Percentiles rank a stretch among this genome's conserved stretches.
Evolutionary conservation across 30 jellyfish, hydroid and myxozoan species (phyloP).

Genomic region (Hydractinia echinata): DNA sequence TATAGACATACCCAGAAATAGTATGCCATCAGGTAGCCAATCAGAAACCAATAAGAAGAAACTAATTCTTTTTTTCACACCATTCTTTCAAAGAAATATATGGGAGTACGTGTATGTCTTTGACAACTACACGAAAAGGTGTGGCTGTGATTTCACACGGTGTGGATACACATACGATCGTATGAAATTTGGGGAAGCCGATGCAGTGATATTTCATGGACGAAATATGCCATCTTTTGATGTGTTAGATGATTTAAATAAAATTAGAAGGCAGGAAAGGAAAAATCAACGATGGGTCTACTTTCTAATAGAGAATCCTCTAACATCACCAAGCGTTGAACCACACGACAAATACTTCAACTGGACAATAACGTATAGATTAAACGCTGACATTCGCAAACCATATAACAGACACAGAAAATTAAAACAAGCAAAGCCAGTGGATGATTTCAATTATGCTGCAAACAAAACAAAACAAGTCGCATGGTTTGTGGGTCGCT

Average conservation of each 20-base stretch:
- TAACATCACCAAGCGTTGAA: conserved; percentile 37
- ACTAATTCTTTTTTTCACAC: too few species aligned
- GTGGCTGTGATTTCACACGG: conserved; percentile 39
- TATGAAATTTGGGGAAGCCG: conserved; percentile 26
- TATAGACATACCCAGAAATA: too few species aligned
- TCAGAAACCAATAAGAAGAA: too few species aligned
- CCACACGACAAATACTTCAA: conserved; percentile 58
- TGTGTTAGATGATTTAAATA: conserved; percentile 12
- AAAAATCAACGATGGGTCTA: conserved; percentile 71
- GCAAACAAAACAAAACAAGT: conserved; percentile 32
- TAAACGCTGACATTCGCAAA: conserved; percentile 53
- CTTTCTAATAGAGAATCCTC: conserved; percentile 63
- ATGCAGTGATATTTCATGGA: conserved; percentile 76
- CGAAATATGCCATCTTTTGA: conserved; percentile 49
- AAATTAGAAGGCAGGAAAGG: conserved; percentile 5
- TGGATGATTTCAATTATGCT: conserved; percentile 37
- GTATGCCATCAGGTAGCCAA: too few species aligned
- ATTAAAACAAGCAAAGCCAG: not conserved
- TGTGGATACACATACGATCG: conserved; percentile 55
- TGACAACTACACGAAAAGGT: not conserved
- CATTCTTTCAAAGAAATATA: too few species aligned
- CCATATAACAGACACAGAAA: conserved; percentile 45
- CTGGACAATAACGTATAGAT: conserved; percentile 82
- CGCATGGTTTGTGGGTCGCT: too few species aligned
- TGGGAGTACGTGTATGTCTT: too few species aligned